Evolutionary conservation across 2,797 vertebrate species (phyloP), one percentile per base, ranked within the genome.

Genomic region (Galagoides demidoff): DNA sequence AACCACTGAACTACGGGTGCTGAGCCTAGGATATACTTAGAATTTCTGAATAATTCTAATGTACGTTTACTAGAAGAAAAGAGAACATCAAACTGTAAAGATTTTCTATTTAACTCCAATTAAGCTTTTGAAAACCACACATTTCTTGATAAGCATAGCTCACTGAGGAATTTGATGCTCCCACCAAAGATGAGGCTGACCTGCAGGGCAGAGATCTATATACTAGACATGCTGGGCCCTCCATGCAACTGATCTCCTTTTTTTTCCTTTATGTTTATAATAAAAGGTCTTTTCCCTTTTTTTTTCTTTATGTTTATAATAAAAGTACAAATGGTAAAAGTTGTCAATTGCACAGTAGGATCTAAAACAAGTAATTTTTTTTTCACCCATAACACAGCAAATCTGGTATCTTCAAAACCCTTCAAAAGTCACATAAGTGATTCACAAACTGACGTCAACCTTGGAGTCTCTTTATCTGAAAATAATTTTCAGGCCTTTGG

Each of bases 321-420:
- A 78, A 73, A 93, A 89, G 89, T 61, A 86, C 12, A 91, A 94
- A 91, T 25, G 16, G 79, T 52, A 77, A 92, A 95, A 96, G 76
- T 45, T 52, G 64, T 37, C 70, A 74, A 77, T 5, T 45, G 34
- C 17, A 86, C 37, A 74, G 49, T 37, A 92, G 81, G 52, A 66
- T 83, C 11, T 90, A 70, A 95, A 95, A 71, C 57, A 79, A 49
- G n/a, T 45, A 74, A 63, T 57, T 66, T 34, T 77, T 70, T 31
- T 82, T 73, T 79, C 12, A 25, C 8, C 52, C 43, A 55, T 12
- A 73, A 92, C 23, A 45, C 25, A 81, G 61, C 64, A 86, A 52
- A 76, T 78, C 9, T 55, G 34, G 61, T 10, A 23, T 52, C 79
- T 94, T 90, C 39, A 63, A 68, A 90, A 71, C 71, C 68, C 59